phyloP scores from a whole-genome alignment of 37 sponge, comb jelly and placozoan genomes.

The Beroe forskalii region DNA sequence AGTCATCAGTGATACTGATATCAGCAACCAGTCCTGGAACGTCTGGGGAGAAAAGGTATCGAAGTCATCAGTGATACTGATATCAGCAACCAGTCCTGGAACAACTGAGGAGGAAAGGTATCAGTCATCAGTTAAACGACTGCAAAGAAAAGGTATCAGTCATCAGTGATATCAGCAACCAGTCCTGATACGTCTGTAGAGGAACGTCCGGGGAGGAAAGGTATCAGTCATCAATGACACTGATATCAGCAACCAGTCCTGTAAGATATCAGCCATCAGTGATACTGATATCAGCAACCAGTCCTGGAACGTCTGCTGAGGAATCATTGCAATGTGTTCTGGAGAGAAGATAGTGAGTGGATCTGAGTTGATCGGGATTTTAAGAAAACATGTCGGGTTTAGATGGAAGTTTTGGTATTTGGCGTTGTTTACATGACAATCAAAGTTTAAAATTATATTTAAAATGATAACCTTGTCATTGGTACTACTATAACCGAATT shows the following conservation, averaged over 20 bases:
- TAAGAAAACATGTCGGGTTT: no score
- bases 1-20: neutral
- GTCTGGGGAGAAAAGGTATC: no score
- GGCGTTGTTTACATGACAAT: no score
- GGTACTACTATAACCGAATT: no score
- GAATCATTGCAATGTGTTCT: neutral
- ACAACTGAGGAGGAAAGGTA: neutral
- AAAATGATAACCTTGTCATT: no score
- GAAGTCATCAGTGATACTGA: neutral
- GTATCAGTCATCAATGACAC: neutral
- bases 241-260: neutral
- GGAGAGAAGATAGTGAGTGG: no score
- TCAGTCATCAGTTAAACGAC: neutral
- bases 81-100: conserved; percentile 22
- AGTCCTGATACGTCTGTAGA: no score
- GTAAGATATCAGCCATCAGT: no score
- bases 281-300: neutral
- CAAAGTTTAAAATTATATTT: no score
- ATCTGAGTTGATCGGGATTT: no score
- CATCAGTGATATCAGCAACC: neutral
- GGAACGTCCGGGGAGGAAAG: neutral
- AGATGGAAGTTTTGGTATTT: no score
- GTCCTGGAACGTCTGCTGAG: conserved; percentile 16
- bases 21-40: no score
- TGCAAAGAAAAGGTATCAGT: neutral